phyloP scores from a whole-genome alignment of 1,140 invertebrate species.

The Drosophila paulistorum region DNA sequence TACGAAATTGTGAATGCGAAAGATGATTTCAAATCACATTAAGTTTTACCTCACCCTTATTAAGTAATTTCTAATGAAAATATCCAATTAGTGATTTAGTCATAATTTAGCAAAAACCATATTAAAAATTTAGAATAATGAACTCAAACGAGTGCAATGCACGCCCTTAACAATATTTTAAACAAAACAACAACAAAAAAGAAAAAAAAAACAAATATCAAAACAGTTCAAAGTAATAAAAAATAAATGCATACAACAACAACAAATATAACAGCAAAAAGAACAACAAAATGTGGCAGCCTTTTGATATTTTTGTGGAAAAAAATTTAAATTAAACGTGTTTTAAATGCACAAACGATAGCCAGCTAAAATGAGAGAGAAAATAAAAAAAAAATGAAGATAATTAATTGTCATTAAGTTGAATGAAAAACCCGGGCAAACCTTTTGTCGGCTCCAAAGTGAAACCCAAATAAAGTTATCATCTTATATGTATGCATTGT shows the following conservation, averaged over 20 bases:
- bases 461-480: constrained; percentile 35
- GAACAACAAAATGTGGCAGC: constrained; percentile 66
- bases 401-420: constrained; percentile 58
- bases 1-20: constrained; percentile 17
- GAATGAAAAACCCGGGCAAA: constrained; percentile 33
- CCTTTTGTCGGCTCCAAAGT: constrained; percentile 43
- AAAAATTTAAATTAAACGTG: constrained; percentile 78
- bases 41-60: neutral
- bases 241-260: constrained; percentile 48
- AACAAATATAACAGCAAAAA: constrained; percentile 40
- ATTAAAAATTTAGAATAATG: constrained; percentile 29
- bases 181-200: constrained; percentile 8
- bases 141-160: constrained; percentile 52
- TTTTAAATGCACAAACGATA: constrained; percentile 68
- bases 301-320: constrained; percentile 44
- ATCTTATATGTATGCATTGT: constrained; percentile 31
- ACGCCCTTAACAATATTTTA: constrained; percentile 26
- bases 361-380: constrained; percentile 12
- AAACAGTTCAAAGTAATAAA: constrained; percentile 70
- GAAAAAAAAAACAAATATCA: constrained; percentile 44
- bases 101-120: constrained; percentile 37
- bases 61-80: constrained; percentile 37
- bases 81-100: constrained; percentile 11
- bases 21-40: constrained; percentile 11
- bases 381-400: constrained; percentile 27